phyloP scores from a whole-genome alignment of 2,888 invertebrate species.

The Boloria euphrosyne region DNA sequence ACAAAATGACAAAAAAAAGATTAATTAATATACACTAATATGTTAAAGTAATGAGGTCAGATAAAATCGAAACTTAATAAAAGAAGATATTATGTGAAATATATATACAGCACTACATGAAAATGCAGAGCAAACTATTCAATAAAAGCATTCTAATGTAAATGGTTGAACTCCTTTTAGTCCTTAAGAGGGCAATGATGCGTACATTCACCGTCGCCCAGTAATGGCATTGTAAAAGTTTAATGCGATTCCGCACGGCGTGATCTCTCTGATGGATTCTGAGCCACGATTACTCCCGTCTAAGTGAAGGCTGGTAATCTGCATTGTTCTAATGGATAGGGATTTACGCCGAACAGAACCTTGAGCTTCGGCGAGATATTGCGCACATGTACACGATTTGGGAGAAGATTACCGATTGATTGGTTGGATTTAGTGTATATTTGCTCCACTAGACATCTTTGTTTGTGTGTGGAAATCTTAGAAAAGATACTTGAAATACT shows the following conservation, averaged over 20 bases:
- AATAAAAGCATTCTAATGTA: constrained; percentile 39
- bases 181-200: constrained; percentile 47
- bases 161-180: constrained; percentile 34
- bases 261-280: constrained; percentile 34
- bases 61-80: background rate
- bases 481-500: no score
- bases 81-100: background rate
- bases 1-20: no score
- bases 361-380: constrained; percentile 3
- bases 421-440: background rate
- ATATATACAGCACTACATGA: constrained; percentile 1
- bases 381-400: background rate
- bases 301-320: constrained; percentile 30
- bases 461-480: no score
- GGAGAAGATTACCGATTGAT: constrained; percentile 2
- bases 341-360: constrained; percentile 6
- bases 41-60: no score
- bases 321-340: constrained; percentile 27
- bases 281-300: constrained; percentile 23
- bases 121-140: constrained; percentile 25
- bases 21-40: no score
- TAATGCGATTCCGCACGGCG: constrained; percentile 46
- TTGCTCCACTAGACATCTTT: no score
- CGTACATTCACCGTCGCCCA: constrained; percentile 56
- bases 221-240: constrained; percentile 63